Percentiles rank a stretch among this genome's conserved stretches.
Conservation (phyloP, 2,797 vertebrate species). For the Poeciliopsis presidionis region DNA sequence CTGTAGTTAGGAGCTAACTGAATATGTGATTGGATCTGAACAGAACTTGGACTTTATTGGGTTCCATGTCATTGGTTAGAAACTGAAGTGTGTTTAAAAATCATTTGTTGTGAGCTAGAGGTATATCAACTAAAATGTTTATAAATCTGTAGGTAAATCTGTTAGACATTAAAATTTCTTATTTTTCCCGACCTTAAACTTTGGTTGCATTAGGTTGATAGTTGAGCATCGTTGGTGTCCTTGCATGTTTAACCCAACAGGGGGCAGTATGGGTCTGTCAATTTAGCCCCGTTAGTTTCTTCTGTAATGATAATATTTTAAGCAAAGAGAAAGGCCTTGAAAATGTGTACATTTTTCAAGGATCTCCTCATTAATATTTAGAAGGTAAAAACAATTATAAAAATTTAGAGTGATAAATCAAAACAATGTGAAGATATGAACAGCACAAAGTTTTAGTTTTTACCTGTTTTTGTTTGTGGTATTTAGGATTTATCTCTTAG, state of each 20-base stretch:
- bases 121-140: background rate
- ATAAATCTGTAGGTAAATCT: background rate
- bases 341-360: conserved; percentile 4
- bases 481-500: conserved; percentile 3
- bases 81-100: background rate
- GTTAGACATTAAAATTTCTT: background rate
- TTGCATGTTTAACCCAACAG: conserved; percentile 63
- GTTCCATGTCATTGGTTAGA: background rate
- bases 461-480: background rate
- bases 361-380: conserved; percentile 1
- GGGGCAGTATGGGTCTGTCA: conserved; percentile 76
- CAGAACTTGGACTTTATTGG: background rate
- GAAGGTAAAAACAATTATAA: background rate
- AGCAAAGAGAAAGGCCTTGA: background rate
- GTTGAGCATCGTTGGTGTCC: conserved; percentile 18
- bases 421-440: background rate
- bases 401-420: background rate
- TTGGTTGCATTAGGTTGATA: background rate
- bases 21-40: background rate
- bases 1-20: background rate
- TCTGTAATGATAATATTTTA: conserved; percentile 5
- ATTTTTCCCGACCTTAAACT: background rate
- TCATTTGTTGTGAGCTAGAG: background rate
- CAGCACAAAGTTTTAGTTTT: conserved; percentile 7
- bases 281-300: conserved; percentile 18